Percentiles rank a stretch among this genome's conserved stretches.
Evolutionary conservation across 2,113 vertebrate species (phyloP).

Genomic region (Apus apus): DNA sequence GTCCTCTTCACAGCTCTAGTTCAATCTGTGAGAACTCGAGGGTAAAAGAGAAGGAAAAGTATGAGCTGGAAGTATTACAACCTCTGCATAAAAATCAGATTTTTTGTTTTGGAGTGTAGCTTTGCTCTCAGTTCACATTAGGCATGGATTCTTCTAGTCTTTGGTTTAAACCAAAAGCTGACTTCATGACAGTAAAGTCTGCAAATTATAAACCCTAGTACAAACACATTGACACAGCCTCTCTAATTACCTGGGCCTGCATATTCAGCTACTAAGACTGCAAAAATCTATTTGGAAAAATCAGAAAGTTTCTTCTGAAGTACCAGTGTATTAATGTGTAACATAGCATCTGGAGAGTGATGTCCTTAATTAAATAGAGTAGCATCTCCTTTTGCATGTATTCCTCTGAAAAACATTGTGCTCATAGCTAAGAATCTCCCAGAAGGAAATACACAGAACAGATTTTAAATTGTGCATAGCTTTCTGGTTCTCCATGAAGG

Average conservation of each 20-base stretch:
- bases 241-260: not conserved
- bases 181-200: not conserved
- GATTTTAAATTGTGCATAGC: not conserved
- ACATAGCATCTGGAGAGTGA: not conserved
- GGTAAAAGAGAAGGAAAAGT: not conserved
- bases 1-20: not conserved
- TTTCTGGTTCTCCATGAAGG: not conserved
- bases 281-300: not conserved
- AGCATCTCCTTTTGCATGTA: not conserved
- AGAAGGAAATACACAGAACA: not conserved
- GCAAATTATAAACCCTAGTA: not conserved
- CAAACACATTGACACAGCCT: not conserved
- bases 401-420: not conserved
- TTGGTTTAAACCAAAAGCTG: not conserved
- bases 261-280: not conserved
- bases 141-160: not conserved
- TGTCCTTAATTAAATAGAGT: not conserved
- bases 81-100: not conserved
- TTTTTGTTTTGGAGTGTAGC: not conserved
- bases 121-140: not conserved
- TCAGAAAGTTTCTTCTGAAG: not conserved
- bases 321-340: not conserved
- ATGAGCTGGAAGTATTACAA: not conserved
- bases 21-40: not conserved
- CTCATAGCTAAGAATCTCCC: not conserved